Conservation (phyloP, 2,888 invertebrate species). For the Leptinotarsa rubiginosa region DNA sequence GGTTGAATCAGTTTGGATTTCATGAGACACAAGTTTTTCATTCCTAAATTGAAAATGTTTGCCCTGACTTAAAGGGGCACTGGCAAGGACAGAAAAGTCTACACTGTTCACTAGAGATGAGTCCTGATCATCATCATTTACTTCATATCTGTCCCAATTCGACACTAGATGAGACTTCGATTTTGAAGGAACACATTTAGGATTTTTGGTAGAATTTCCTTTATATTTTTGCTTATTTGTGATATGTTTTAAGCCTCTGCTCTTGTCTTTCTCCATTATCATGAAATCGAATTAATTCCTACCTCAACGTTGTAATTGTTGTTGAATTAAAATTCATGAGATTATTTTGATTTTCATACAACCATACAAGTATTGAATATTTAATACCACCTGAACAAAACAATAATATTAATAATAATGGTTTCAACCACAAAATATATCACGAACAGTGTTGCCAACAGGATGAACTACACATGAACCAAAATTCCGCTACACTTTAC, state of each 20-base stretch:
- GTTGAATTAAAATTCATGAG: no score
- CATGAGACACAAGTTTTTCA: constrained; percentile 39
- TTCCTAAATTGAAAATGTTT: constrained; percentile 45
- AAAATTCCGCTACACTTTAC: no score
- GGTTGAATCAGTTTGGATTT: constrained; percentile 31
- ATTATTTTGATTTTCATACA: no score
- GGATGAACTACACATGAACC: no score
- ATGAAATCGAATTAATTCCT: neutral
- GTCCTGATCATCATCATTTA: constrained; percentile 26
- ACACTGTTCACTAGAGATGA: neutral
- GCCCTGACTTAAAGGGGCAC: constrained; percentile 36
- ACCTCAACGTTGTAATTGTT: neutral
- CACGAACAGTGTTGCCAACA: no score
- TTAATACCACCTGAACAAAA: no score
- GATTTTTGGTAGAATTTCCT: constrained; percentile 45
- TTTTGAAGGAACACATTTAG: constrained; percentile 42
- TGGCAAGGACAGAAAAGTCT: constrained; percentile 32
- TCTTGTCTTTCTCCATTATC: constrained; percentile 41
- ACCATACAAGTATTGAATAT: no score
- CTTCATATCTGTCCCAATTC: constrained; percentile 49
- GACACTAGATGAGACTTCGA: constrained; percentile 37
- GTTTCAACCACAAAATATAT: no score
- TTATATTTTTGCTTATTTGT: constrained; percentile 49
- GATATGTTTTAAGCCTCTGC: constrained; percentile 47
- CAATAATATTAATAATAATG: no score